A percentile compares a stretch with the other conserved stretches of the same genome.
These are phyloP conservation scores for Sebastes minor DNA, from an alignment of 2,797 vertebrate species.

Conservation along the genomic window DNA sequence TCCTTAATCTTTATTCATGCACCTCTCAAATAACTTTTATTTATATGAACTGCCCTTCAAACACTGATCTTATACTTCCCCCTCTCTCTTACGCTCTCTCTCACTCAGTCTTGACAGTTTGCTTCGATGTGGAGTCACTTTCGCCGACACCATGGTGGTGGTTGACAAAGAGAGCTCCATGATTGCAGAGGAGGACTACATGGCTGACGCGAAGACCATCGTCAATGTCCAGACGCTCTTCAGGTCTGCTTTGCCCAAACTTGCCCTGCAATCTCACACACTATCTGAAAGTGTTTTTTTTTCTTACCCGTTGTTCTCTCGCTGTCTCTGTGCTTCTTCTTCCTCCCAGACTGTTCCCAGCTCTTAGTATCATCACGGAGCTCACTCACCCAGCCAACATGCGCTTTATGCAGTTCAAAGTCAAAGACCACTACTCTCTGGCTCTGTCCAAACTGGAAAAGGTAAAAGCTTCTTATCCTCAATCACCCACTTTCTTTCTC, in stretches of 20 bases:
- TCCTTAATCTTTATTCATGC: background rate
- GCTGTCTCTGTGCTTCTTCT: background rate
- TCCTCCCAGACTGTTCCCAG: constrained; percentile 83
- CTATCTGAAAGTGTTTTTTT: background rate
- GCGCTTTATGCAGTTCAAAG: constrained; percentile 91
- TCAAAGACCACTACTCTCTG: constrained; percentile 88
- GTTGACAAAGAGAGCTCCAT: constrained; percentile 90
- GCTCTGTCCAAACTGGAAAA: constrained; percentile 89
- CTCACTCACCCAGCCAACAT: constrained; percentile 89
- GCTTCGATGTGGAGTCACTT: constrained; percentile 86
- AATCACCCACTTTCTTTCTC: background rate
- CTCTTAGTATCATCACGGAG: constrained; percentile 88
- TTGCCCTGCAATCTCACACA: background rate
- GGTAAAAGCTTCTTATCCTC: constrained; percentile 67
- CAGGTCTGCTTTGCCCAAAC: constrained; percentile 68
- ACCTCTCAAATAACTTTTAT: background rate
- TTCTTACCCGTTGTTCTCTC: background rate
- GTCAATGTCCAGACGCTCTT: constrained; percentile 89
- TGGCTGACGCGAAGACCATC: constrained; percentile 89
- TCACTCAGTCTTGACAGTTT: constrained; percentile 83
- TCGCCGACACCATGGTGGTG: constrained; percentile 88
- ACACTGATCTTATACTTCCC: background rate
- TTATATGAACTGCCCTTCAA: background rate
- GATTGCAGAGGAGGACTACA: constrained; percentile 90
- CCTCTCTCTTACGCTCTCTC: background rate